Conservation (phyloP, 2,888 invertebrate genomes). For the Polymixis flavicincta region DNA sequence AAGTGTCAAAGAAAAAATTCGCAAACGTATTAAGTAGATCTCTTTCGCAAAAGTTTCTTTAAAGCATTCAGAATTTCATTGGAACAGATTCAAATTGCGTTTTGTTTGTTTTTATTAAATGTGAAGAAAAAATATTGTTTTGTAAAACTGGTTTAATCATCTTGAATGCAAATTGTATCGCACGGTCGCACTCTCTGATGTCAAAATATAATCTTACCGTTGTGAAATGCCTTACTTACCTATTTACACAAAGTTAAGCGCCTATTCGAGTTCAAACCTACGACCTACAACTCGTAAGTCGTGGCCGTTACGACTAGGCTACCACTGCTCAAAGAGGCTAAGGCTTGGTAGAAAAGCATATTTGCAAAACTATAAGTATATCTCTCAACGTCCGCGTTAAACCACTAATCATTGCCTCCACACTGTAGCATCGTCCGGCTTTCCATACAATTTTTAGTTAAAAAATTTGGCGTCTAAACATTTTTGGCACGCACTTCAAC, state of each 20-base stretch:
- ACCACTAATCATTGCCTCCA: conserved; percentile 8
- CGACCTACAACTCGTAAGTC: too few relatives aligned
- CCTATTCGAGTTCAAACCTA: too few relatives aligned
- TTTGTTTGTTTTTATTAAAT: conserved; percentile 17
- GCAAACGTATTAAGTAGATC: conserved; percentile 35
- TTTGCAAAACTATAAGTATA: background rate
- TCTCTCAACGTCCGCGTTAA: conserved; percentile 2
- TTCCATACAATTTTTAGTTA: conserved; percentile 27
- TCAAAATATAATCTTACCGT: background rate
- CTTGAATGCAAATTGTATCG: background rate
- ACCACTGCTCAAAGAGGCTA: too few relatives aligned
- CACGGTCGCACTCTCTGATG: background rate
- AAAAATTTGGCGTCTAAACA: conserved; percentile 9
- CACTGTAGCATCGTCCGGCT: conserved; percentile 4
- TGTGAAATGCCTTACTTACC: background rate
- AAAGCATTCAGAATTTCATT: conserved; percentile 34
- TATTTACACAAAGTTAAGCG: too few relatives aligned
- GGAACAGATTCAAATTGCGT: conserved; percentile 15
- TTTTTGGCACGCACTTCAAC: conserved; percentile 13
- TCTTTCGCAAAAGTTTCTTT: conserved; percentile 37
- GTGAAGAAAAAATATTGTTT: background rate
- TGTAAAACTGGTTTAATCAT: background rate
- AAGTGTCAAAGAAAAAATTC: conserved; percentile 50
- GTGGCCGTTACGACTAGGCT: too few relatives aligned
- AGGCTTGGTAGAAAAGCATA: background rate